Evolutionary conservation across 1,140 invertebrate genomes (phyloP).

Genomic region (Lysiphlebus fabarum): DNA sequence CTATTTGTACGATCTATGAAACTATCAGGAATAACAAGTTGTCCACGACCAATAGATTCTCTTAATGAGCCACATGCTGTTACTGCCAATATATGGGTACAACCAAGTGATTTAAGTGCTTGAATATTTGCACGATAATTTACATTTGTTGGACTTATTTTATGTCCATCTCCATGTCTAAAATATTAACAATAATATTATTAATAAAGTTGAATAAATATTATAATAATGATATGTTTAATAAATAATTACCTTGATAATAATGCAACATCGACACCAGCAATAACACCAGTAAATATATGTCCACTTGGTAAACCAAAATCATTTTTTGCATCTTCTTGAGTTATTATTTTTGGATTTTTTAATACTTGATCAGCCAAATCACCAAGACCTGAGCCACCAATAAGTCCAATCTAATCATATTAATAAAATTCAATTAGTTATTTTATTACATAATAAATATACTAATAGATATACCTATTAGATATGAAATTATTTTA

Average conservation of each 20-base stretch:
- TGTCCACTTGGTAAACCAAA: slow-evolving; percentile 69
- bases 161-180: slow-evolving; percentile 86
- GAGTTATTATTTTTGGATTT: slow-evolving; percentile 57
- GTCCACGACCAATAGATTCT: slow-evolving; percentile 83
- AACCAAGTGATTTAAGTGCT: slow-evolving; percentile 83
- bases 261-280: slow-evolving; percentile 75
- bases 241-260: slow-evolving; percentile 56
- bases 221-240: not conserved
- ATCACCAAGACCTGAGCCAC: slow-evolving; percentile 88
- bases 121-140: slow-evolving; percentile 98
- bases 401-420: slow-evolving; percentile 88
- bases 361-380: slow-evolving; percentile 70
- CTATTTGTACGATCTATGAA: slow-evolving; percentile 82
- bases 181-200: slow-evolving; percentile 3
- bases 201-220: not conserved
- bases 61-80: slow-evolving; percentile 90
- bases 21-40: slow-evolving; percentile 86
- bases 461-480: no score
- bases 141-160: slow-evolving; percentile 74
- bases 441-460: no score
- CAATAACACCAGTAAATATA: slow-evolving; percentile 73
- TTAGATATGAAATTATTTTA: no score
- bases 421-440: no score
- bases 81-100: slow-evolving; percentile 88
- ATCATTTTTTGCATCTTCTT: slow-evolving; percentile 61